Base-by-base conservation (phyloP, 2,113 vertebrate genomes). In the Aptenodytes patagonicus region DNA sequence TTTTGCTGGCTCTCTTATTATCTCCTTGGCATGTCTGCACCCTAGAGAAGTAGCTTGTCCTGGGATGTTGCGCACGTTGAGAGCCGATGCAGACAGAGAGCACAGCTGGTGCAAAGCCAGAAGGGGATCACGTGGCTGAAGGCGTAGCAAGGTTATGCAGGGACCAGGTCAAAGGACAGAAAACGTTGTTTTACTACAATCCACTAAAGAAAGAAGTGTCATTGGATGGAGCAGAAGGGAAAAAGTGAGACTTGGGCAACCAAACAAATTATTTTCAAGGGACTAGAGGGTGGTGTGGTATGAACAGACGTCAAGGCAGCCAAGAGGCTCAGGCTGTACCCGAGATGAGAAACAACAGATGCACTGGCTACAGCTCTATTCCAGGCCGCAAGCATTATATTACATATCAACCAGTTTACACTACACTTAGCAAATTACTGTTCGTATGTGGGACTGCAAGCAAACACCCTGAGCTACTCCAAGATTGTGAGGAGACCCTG, bases 1-100 rank as follows among this genome's bases (percentile, higher is more conserved):
- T 44, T 61, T 49, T 65, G 11, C 32, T 24, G 15, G 32, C 17
- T 79, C 46, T 87, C 26, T 31, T 55, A 5, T 17, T 8, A 49
- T 40, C 36, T 64, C 61, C 68, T 47, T 13, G 9, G 52, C 20
- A 25, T 0, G 6, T 17, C 16, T 29, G 55, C 42, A 31, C 25
- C 49, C 40, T 3, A 10, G 22, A 76, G 80, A 36, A 21, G 40
- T 1, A 40, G 25, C 36, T 31, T 26, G 14, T 16, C 64, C 49
- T 22, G 12, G 58, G 38, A 28, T 7, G 32, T 6, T 12, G 36
- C 1, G 5, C 38, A 19, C 1, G 3, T 9, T 11, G 29, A n/a
- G 36, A 70, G 77, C 18, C 9, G 9, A 8, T 0, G 16, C 13
- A 14, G 52, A 32, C 13, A 17, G 36, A 20, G 15, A 60, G 34